Evolutionary conservation across 2,888 invertebrate genomes (phyloP), one percentile per base, ranked within the genome.

Genomic region (Aethes cnicana): DNA sequence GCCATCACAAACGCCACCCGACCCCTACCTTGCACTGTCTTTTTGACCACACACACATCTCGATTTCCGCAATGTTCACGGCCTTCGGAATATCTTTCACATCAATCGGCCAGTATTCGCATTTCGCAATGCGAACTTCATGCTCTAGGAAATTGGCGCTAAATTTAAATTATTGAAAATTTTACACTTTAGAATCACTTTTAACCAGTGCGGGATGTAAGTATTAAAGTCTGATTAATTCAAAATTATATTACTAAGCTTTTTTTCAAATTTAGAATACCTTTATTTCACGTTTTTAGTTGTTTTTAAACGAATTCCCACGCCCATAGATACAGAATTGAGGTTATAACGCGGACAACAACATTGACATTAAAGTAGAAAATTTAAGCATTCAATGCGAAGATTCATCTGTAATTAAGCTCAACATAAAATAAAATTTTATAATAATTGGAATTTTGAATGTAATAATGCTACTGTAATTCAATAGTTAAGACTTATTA

Each of bases 1-100:
- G 93, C 93, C 93, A 93, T 94, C 92, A 93, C 93, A 93, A 90
- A 92, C 92, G 92, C 93, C 93, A 92, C 92, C 92, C 93, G 93
- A 92, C 92, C 92, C 93, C 93, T 92, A 92, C 92, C 92, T 92
- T 93, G 92, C 93, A 92, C 92, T 92, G 92, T 91, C 91, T 91
- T 92, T 91, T 89, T 88, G 90, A 90, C 90, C 90, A 90, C 90
- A 90, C 90, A 89, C 89, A 87, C 89, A 88, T 90, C 90, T 88
- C 89, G 86, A 87, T 87, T 88, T 86, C 87, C 87, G 90, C 88
- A 88, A 90, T 90, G 91, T 92, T 92, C 91, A 91, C 92, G 92
- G 91, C 91, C 90, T 91, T 91, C 90, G 90, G 90, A 90, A 91
- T 91, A 91, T 91, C 91, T 90, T 91, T 86, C 91, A 91, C 92